A percentile compares a stretch with the other conserved stretches of the same genome.
These are phyloP conservation scores for Zaprionus lachaisei DNA, from an alignment of 1,140 invertebrate genomes.

Conservation along the genomic window DNA sequence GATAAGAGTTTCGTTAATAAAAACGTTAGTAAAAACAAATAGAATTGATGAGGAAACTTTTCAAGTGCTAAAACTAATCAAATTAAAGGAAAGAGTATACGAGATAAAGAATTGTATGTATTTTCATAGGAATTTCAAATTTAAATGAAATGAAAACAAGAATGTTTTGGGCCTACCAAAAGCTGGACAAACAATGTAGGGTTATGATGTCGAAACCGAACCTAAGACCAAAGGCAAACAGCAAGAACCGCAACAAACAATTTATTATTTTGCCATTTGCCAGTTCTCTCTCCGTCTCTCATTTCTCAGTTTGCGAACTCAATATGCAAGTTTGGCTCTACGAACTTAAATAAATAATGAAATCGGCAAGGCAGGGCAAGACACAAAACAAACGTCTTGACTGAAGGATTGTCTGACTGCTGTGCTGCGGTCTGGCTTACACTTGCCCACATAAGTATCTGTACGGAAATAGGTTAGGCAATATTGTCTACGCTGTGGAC, in stretches of 20 bases:
- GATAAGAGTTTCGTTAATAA: conserved; percentile 4
- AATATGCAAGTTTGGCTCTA: conserved; percentile 74
- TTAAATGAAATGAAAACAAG: conserved; percentile 79
- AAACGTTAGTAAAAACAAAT: conserved; percentile 11
- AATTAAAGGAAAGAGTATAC: conserved; percentile 38
- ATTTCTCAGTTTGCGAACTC: conserved; percentile 29
- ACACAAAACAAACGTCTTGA: conserved; percentile 35
- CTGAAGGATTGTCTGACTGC: conserved; percentile 14
- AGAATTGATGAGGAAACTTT: conserved; percentile 11
- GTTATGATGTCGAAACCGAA: conserved; percentile 27
- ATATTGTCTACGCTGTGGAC: conserved; percentile 33
- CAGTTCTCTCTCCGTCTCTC: not conserved
- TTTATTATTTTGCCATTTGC: conserved; percentile 76
- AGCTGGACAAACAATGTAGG: conserved; percentile 50
- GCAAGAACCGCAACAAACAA: conserved; percentile 67
- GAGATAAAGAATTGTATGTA: not conserved
- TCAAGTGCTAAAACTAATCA: conserved; percentile 5
- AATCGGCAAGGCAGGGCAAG: conserved; percentile 65
- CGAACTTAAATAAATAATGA: conserved; percentile 79
- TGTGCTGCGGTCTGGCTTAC: conserved; percentile 7
- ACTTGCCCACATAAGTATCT: conserved; percentile 16
- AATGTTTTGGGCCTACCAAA: conserved; percentile 53
- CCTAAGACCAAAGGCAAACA: conserved; percentile 54
- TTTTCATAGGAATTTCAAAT: conserved; percentile 38
- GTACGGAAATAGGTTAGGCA: conserved; percentile 28